A percentile compares a stretch with the other conserved stretches of the same genome.
Conservation (phyloP, 2,888 invertebrate species). For the Lithosia quadra region DNA sequence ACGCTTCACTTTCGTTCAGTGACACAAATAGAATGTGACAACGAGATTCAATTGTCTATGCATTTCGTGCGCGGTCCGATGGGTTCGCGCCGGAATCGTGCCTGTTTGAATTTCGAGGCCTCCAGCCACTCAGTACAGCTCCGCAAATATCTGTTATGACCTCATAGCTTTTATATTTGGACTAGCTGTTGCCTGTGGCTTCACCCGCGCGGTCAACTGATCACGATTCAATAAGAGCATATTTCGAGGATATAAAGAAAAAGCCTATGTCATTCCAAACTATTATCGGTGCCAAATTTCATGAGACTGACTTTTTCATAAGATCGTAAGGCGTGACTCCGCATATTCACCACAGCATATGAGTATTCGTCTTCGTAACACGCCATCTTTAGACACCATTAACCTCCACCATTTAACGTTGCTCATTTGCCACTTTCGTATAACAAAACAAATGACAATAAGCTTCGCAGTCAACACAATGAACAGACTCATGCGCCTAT, state of each 20-base stretch:
- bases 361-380: neutral
- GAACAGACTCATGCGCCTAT: neutral
- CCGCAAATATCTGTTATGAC: constrained; percentile 35
- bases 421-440: neutral
- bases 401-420: neutral
- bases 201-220: no score
- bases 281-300: no score
- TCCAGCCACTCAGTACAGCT: constrained; percentile 29
- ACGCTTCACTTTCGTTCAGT: constrained; percentile 13
- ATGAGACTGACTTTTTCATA: neutral
- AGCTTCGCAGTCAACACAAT: neutral
- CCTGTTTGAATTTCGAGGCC: constrained; percentile 48
- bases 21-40: constrained; percentile 13
- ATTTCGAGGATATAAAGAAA: no score
- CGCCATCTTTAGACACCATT: neutral
- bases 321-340: neutral
- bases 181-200: neutral
- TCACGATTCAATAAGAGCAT: no score
- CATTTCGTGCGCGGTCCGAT: constrained; percentile 38
- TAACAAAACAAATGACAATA: neutral
- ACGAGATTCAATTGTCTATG: constrained; percentile 23
- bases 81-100: constrained; percentile 47
- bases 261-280: no score
- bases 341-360: neutral
- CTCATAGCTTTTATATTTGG: constrained; percentile 14